These are phyloP conservation scores for Columba livia DNA, from an alignment of 2,113 vertebrate genomes.

Conservation along the genomic window DNA sequence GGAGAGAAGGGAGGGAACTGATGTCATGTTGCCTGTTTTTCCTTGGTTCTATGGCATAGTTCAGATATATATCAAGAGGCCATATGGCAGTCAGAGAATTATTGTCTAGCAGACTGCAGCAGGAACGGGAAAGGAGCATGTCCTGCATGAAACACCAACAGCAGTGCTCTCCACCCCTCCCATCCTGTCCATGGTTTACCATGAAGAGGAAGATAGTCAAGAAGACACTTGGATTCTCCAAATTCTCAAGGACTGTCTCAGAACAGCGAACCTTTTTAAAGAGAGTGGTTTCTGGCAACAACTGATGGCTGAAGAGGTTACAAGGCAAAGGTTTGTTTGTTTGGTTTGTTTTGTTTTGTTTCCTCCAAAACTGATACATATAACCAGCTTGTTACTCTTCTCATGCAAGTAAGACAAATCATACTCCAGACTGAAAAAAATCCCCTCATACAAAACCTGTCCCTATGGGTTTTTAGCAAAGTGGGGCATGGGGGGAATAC, in stretches of 20 bases:
- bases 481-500: fast-evolving
- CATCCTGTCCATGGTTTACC: neutral
- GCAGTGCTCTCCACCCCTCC: neutral
- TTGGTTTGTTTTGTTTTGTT: neutral
- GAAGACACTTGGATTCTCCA: neutral
- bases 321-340: neutral
- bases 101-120: neutral
- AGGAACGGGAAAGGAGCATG: neutral
- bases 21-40: neutral
- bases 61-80: neutral
- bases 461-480: neutral
- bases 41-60: neutral
- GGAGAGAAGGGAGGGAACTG: neutral
- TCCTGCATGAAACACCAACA: neutral
- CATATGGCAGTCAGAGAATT: neutral
- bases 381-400: neutral
- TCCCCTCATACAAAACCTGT: neutral
- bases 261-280: neutral
- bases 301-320: neutral
- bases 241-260: neutral
- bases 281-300: neutral
- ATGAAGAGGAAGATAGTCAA: neutral
- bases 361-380: neutral
- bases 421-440: fast-evolving
- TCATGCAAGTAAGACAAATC: neutral